A percentile compares a stretch with the other conserved stretches of the same genome.
These are phyloP conservation scores for Lycia hirtaria DNA, from an alignment of 2,888 invertebrate genomes.

Conservation along the genomic window DNA sequence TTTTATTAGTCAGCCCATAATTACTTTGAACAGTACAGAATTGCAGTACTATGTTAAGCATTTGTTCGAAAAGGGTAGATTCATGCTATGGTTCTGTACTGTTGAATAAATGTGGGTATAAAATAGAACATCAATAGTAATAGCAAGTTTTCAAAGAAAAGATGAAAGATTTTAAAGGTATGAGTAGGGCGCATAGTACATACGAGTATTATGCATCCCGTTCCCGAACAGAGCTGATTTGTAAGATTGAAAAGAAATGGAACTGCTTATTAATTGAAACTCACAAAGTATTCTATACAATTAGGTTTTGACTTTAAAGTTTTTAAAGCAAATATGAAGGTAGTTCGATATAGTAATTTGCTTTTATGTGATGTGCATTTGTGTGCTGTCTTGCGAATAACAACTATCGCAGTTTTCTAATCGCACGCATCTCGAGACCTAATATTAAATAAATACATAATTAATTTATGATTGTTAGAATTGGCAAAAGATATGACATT, in stretches of 20 bases:
- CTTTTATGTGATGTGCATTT: constrained; percentile 43
- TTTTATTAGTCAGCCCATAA: not conserved
- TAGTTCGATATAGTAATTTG: constrained; percentile 35
- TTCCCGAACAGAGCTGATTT: too few species aligned
- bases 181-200: too few species aligned
- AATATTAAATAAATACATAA: not conserved
- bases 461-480: not conserved
- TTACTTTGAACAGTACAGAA: not conserved
- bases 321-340: constrained; percentile 32
- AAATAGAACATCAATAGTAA: not conserved
- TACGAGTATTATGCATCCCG: too few species aligned
- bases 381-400: constrained; percentile 59
- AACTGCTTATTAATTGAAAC: too few species aligned
- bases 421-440: constrained; percentile 39
- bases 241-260: too few species aligned
- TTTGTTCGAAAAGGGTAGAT: too few species aligned
- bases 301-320: constrained; percentile 22
- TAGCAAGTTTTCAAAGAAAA: too few species aligned
- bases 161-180: too few species aligned
- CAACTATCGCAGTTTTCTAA: constrained; percentile 54
- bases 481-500: constrained; percentile 1
- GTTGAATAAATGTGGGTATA: not conserved
- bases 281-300: not conserved
- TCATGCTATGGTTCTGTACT: not conserved
- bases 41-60: not conserved